phyloP scores from a whole-genome alignment of 1,140 invertebrate species.

The Hypsibius dujardini region DNA sequence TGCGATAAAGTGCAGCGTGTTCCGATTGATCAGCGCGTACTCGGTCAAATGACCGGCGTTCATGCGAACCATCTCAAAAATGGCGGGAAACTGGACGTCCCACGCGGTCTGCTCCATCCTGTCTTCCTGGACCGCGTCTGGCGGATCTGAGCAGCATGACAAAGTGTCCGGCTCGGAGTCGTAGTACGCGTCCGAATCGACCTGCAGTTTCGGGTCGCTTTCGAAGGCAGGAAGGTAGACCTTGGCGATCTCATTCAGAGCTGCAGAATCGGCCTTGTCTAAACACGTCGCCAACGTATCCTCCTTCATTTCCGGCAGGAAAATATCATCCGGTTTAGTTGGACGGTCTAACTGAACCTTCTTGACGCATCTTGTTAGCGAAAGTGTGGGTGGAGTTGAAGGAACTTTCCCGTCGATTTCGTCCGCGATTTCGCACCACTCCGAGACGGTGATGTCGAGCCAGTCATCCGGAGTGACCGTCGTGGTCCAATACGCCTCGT shows the following conservation, averaged over 20 bases:
- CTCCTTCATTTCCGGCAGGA: too few species aligned
- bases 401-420: too few species aligned
- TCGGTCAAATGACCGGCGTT: conserved; percentile 8
- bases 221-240: background rate
- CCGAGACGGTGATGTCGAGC: too few species aligned
- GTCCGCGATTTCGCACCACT: too few species aligned
- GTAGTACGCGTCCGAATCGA: conserved; percentile 9
- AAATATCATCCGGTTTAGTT: too few species aligned
- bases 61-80: background rate
- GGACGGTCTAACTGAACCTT: too few species aligned
- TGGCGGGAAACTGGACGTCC: background rate
- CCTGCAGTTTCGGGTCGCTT: background rate
- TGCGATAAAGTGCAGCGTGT: background rate
- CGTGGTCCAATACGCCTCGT: too few species aligned
- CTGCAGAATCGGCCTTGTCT: background rate
- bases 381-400: too few species aligned
- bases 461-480: too few species aligned
- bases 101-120: background rate
- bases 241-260: background rate
- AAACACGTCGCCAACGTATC: too few species aligned
- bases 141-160: conserved; percentile 4
- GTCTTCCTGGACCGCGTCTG: background rate
- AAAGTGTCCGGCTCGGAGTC: conserved; percentile 12
- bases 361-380: too few species aligned
- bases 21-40: conserved; percentile 11